phyloP scores from a whole-genome alignment of 2,888 invertebrate species.

The Bombylius discolor region DNA sequence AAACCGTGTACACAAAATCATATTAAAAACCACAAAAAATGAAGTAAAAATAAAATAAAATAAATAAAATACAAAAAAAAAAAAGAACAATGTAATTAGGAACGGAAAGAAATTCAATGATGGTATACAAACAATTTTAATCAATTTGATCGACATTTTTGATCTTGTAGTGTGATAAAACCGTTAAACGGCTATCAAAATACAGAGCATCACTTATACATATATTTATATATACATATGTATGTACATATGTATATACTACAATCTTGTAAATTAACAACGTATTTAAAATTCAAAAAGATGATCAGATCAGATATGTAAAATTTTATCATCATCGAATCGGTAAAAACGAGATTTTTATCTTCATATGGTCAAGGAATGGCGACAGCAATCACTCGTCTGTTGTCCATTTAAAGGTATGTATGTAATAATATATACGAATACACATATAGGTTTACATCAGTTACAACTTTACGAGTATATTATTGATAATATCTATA shows the following conservation, averaged over 20 bases:
- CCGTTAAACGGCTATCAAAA: conserved; percentile 3
- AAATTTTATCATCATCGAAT: conserved; percentile 4
- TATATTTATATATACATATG: not conserved
- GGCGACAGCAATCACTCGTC: not conserved
- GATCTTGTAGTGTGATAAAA: not conserved
- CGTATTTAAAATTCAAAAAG: not conserved
- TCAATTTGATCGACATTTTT: not conserved
- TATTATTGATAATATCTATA: too few relatives aligned
- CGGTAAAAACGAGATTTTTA: conserved; percentile 13
- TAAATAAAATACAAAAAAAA: too few relatives aligned
- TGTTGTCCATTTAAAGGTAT: too few relatives aligned
- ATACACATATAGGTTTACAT: too few relatives aligned
- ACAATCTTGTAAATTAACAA: too few relatives aligned
- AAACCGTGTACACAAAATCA: too few relatives aligned
- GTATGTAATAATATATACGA: too few relatives aligned
- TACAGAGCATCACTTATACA: not conserved
- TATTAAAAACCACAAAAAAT: too few relatives aligned
- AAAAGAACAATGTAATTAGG: too few relatives aligned
- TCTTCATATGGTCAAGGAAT: conserved; percentile 9
- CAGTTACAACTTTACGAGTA: too few relatives aligned
- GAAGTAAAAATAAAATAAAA: too few relatives aligned
- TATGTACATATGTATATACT: not conserved
- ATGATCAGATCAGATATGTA: conserved; percentile 1
- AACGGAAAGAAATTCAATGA: too few relatives aligned
- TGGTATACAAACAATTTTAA: not conserved